phyloP scores from a whole-genome alignment of 2,113 vertebrate species.

The Butorides virescens region DNA sequence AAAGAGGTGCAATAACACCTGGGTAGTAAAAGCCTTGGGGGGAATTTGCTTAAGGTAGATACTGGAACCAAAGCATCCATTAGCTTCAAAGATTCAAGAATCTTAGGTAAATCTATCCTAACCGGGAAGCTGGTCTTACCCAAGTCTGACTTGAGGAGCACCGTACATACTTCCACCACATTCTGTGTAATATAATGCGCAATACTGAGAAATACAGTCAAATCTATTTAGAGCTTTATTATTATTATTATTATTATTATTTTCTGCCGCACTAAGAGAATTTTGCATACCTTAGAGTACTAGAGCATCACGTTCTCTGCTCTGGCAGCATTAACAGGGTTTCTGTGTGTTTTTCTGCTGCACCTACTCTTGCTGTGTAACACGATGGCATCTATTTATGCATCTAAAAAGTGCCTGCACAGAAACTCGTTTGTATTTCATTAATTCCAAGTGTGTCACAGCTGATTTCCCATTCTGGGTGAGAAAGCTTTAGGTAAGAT shows the following conservation, averaged over 20 bases:
- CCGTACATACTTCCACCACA: fast-evolving
- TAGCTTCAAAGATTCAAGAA: neutral
- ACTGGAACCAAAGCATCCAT: neutral
- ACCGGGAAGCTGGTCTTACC: neutral
- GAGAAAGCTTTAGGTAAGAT: neutral
- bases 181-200: neutral
- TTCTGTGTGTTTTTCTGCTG: neutral
- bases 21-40: neutral
- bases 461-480: neutral
- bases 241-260: neutral
- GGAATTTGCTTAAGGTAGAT: neutral
- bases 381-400: neutral
- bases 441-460: neutral
- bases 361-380: neutral
- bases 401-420: neutral
- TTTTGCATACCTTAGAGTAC: neutral
- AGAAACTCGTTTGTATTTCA: neutral
- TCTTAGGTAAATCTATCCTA: neutral
- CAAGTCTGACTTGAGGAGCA: neutral
- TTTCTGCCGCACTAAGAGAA: neutral
- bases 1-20: neutral
- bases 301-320: neutral
- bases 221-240: neutral
- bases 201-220: neutral
- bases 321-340: neutral